Evolutionary conservation across 2,888 invertebrate genomes (phyloP).

Genomic region (Amiota minor): DNA sequence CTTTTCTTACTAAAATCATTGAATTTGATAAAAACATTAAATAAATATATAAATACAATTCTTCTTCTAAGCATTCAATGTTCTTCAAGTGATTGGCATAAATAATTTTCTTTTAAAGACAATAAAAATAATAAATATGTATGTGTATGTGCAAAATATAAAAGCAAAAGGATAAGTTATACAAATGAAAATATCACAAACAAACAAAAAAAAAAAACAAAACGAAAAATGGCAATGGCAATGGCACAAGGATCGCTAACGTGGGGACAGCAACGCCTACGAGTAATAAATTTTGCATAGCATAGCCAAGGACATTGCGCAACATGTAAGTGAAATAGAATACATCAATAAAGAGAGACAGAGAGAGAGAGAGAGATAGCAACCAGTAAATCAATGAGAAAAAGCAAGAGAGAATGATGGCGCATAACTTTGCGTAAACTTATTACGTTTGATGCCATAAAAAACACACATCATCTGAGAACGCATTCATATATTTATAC

Average conservation of each 20-base stretch:
- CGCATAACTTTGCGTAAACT: constrained; percentile 22
- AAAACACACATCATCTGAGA: constrained; percentile 18
- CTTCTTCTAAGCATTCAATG: neutral
- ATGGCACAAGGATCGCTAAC: neutral
- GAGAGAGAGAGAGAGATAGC: neutral
- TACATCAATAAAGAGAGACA: neutral
- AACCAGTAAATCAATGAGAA: neutral
- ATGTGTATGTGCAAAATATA: neutral
- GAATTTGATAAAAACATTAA: constrained; percentile 13
- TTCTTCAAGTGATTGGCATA: no score
- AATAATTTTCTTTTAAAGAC: neutral
- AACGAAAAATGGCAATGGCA: neutral
- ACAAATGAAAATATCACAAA: neutral
- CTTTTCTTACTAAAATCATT: neutral
- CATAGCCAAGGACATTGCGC: constrained; percentile 30
- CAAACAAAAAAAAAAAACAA: neutral
- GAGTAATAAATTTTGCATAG: constrained; percentile 46
- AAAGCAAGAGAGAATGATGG: neutral
- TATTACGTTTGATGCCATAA: constrained; percentile 19
- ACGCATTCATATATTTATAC: neutral
- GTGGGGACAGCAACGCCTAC: constrained; percentile 26
- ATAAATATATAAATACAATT: neutral
- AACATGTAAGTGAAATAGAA: constrained; percentile 40
- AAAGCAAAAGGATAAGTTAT: neutral
- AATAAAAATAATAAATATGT: neutral